Evolutionary conservation across 2,888 invertebrate species (phyloP).

Genomic region (Anodontia alba): DNA sequence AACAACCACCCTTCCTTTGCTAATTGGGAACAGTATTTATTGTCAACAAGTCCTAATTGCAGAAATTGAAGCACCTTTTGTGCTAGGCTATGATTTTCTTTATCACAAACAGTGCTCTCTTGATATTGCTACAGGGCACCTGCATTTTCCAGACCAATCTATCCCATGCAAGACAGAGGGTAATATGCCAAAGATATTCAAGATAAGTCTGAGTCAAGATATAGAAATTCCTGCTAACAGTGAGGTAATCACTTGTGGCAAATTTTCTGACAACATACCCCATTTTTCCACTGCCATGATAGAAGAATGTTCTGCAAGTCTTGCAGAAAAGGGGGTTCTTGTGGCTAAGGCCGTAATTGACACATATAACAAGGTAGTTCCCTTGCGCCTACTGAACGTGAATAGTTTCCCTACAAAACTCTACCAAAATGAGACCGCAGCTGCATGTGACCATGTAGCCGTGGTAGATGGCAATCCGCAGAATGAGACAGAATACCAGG

Average conservation of each 20-base stretch:
- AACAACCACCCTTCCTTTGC: not conserved
- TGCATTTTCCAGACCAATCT: not conserved
- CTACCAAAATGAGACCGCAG: not conserved
- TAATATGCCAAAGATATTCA: conserved; percentile 8
- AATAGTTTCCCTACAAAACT: conserved; percentile 1
- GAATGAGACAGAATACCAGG: too few species aligned
- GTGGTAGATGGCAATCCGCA: too few species aligned
- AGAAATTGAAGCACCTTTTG: not conserved
- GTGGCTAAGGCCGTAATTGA: not conserved
- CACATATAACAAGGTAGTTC: not conserved
- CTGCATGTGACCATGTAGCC: not conserved
- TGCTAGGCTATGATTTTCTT: not conserved
- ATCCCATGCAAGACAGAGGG: not conserved
- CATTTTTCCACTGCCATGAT: conserved; percentile 3
- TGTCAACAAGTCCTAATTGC: not conserved
- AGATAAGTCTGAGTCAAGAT: not conserved
- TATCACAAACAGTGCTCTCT: not conserved
- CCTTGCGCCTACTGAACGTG: not conserved
- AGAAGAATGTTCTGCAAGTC: not conserved
- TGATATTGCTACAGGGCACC: not conserved
- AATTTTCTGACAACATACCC: not conserved
- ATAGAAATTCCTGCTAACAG: conserved; percentile 1
- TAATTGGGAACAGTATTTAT: not conserved
- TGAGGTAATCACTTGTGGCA: not conserved
- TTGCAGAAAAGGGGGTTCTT: not conserved